Evolutionary conservation across 2,888 invertebrate species (phyloP).

Genomic region (Dinocampus coccinellae): DNA sequence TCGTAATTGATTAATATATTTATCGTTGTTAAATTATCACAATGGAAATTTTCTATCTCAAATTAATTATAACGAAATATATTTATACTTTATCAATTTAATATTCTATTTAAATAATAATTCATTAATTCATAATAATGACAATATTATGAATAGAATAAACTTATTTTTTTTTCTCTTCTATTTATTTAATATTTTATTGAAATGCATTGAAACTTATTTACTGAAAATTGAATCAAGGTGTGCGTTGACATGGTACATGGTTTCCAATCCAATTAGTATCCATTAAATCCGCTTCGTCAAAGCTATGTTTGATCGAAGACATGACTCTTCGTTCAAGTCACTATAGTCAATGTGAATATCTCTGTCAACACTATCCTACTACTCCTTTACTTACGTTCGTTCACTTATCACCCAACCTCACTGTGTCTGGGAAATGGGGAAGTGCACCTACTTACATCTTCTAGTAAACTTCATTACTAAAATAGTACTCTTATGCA

Average conservation of each 20-base stretch:
- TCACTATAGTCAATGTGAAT: constrained; percentile 2
- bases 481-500: constrained; percentile 40
- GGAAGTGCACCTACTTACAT: constrained; percentile 37
- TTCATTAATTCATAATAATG: too few species aligned
- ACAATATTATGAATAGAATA: not conserved
- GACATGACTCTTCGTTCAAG: not conserved
- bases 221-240: not conserved
- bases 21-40: too few species aligned
- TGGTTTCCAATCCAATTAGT: constrained; percentile 6
- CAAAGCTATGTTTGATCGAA: constrained; percentile 13
- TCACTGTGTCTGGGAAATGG: constrained; percentile 41
- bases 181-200: not conserved
- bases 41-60: too few species aligned
- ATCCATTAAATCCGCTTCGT: not conserved
- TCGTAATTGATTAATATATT: not conserved
- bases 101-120: too few species aligned
- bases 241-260: not conserved
- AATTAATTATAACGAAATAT: too few species aligned
- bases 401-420: constrained; percentile 21
- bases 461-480: constrained; percentile 51
- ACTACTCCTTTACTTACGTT: not conserved
- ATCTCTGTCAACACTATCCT: not conserved
- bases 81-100: too few species aligned
- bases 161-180: not conserved
- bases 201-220: not conserved